Evolutionary conservation across 2,888 invertebrate genomes (phyloP), one percentile per base, ranked within the genome.

Genomic region (Galerucella nymphaeae): DNA sequence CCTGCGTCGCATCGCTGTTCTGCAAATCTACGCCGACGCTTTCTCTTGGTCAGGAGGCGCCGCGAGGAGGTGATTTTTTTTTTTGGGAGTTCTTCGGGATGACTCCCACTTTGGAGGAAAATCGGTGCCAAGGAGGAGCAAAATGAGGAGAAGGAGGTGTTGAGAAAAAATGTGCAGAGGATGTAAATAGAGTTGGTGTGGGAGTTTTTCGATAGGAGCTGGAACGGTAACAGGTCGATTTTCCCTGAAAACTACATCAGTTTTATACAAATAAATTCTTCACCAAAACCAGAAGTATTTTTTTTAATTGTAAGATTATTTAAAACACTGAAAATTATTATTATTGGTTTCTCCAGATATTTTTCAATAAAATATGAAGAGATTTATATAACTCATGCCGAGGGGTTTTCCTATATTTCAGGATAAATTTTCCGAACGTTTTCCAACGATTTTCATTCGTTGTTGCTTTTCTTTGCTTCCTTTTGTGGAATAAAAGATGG

Each of bases 1-100:
- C 86, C 86, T 85, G 86, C 86, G 84, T 82, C 85, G 83, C 72
- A 74, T 64, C 71, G 73, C 66, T 64, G 41, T 50, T 55, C 53
- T 38, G 58, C 61, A n/a, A 61, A 61, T 38, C 59, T 58, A 41
- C 66, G 74, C 57, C 67, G 74, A 62, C 66, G 66, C 73, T 66
- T 70, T 66, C 45, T 61, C 53, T 68, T 69, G 61, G 61, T 42
- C 61, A 62, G 61, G 61, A 62, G 61, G 61, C 20, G 61, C 61
- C 61, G 61, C 61, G 61, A 62, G 61, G 42, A 69, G 41, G 68
- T 14, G 23, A 62, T 69, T 69, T 68, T 62, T 68, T 48, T 11
- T 53, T 66, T 66, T 70, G 50, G 23, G 58, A 64, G 63, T 66
- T 65, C 30, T 64, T 66, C 42, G 62, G 59, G 66, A 66, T 61